A percentile compares a stretch with the other conserved stretches of the same genome.
phyloP scores from a whole-genome alignment of 2,113 vertebrate genomes.

The Amazona guildingii region DNA sequence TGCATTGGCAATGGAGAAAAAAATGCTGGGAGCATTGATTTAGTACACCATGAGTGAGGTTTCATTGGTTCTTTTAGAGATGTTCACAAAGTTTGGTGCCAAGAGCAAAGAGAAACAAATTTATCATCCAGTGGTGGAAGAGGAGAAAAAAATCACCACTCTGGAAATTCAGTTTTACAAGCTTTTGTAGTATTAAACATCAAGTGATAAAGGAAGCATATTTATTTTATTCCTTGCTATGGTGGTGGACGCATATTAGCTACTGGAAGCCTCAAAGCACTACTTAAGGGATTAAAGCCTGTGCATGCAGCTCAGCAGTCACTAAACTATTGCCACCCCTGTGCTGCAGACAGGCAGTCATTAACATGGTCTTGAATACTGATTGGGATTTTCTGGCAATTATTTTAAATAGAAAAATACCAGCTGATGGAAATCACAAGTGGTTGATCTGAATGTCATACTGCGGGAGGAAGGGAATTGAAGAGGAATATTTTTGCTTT shows the following conservation, averaged over 20 bases:
- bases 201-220: not conserved
- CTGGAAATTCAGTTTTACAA: not conserved
- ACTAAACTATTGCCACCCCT: constrained; percentile 26
- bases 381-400: not conserved
- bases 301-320: not conserved
- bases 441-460: not conserved
- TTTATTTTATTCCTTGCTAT: constrained; percentile 11
- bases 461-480: not conserved
- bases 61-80: constrained; percentile 51
- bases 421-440: not conserved
- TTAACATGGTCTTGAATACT: not conserved
- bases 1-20: not conserved
- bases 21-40: not conserved
- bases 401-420: constrained; percentile 33
- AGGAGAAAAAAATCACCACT: not conserved
- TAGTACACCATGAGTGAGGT: constrained; percentile 10
- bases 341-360: not conserved
- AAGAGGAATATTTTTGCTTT: not conserved
- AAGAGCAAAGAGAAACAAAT: constrained; percentile 51
- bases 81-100: constrained; percentile 32
- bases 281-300: constrained; percentile 40
- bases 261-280: constrained; percentile 29
- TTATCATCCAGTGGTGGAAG: not conserved
- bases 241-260: not conserved
- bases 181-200: not conserved